Evolutionary conservation across 2,888 invertebrate species (phyloP).

Genomic region (Parelbella ahira): DNA sequence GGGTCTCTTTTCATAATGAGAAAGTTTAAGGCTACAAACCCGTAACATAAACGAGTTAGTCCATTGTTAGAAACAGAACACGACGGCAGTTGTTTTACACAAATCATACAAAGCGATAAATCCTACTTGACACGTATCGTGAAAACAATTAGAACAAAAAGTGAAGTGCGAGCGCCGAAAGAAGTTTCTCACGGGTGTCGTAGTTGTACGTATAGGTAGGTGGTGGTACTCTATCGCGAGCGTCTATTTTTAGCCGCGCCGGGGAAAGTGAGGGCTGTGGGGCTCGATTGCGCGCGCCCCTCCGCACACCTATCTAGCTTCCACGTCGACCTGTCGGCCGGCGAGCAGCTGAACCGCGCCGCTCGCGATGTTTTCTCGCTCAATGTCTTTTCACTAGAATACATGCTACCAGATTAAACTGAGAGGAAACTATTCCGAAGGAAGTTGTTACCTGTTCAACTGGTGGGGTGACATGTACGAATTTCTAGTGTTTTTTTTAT

Average conservation of each 20-base stretch:
- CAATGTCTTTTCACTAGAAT: too few relatives aligned
- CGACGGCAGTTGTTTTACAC: background rate
- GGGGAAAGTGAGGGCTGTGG: slow-evolving; percentile 63
- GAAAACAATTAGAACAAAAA: slow-evolving; percentile 7
- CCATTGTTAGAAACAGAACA: background rate
- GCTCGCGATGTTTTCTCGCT: too few relatives aligned
- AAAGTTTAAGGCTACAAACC: too few relatives aligned
- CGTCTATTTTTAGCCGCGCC: slow-evolving; percentile 74
- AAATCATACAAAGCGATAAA: slow-evolving; percentile 3
- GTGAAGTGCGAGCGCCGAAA: slow-evolving; percentile 10
- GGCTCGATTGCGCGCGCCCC: slow-evolving; percentile 62
- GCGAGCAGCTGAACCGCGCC: slow-evolving; percentile 9
- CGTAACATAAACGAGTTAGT: too few relatives aligned
- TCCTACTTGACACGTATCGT: background rate
- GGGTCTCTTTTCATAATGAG: too few relatives aligned
- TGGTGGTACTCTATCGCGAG: slow-evolving; percentile 55
- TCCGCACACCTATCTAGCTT: slow-evolving; percentile 55
- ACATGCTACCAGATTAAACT: too few relatives aligned
- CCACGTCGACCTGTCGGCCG: slow-evolving; percentile 33
- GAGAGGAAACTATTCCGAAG: too few relatives aligned
- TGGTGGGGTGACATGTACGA: too few relatives aligned
- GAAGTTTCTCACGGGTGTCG: slow-evolving; percentile 26
- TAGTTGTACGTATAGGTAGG: slow-evolving; percentile 32
- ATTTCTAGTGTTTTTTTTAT: too few relatives aligned
- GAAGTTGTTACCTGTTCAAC: too few relatives aligned